Percentiles rank a stretch among this genome's conserved stretches.
These are phyloP conservation scores for Sycobia sp. DNA, from an alignment of 1,140 invertebrate species.

Conservation along the genomic window DNA sequence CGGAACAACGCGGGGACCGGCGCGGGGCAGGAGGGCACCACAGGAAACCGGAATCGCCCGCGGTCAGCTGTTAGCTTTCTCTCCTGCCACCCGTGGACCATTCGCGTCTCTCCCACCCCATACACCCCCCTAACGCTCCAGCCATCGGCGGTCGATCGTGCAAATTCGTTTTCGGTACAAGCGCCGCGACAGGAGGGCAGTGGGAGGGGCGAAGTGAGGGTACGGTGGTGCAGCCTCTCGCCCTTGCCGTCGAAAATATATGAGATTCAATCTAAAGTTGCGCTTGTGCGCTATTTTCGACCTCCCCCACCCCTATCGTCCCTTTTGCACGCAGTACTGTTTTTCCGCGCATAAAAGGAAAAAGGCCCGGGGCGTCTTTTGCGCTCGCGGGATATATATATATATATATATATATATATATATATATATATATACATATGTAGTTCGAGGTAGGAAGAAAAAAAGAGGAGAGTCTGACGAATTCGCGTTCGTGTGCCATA, in stretches of 20 bases:
- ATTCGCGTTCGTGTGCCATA: no score
- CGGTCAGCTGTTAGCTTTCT: constrained; percentile 20
- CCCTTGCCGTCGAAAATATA: background rate
- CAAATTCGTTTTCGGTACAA: constrained; percentile 20
- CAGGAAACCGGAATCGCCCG: constrained; percentile 15
- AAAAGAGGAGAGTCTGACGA: no score
- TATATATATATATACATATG: no score
- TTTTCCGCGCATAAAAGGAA: background rate
- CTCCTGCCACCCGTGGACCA: no score
- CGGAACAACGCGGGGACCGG: constrained; percentile 8
- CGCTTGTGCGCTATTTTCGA: background rate
- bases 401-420: no score
- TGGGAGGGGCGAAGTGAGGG: no score
- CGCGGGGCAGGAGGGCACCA: background rate
- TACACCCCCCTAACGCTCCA: background rate
- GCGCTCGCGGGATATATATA: no score
- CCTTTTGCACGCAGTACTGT: background rate
- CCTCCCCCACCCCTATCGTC: background rate
- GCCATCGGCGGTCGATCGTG: background rate
- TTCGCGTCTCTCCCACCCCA: background rate
- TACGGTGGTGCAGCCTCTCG: no score
- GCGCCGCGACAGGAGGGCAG: background rate
- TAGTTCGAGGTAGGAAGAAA: background rate
- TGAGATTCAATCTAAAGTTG: constrained; percentile 17
- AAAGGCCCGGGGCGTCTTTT: background rate